Conservation (phyloP, 1,140 invertebrate genomes). For the Forficula auricularia region DNA sequence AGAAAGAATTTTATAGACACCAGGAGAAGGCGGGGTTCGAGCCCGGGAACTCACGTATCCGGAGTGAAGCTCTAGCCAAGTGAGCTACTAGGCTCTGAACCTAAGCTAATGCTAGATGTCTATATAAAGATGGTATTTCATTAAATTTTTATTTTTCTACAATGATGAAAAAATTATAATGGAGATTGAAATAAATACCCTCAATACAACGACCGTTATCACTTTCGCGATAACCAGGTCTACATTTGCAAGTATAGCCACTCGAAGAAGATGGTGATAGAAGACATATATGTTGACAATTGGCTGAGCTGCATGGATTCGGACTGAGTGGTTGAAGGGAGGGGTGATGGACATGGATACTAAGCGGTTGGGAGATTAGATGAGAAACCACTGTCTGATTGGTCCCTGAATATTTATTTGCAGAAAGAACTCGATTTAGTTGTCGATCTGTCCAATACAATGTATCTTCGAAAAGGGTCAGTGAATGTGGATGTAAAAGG, state of each 20-base stretch:
- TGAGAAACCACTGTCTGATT: slow-evolving; percentile 89
- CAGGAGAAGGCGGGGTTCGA: no score
- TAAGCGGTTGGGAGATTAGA: slow-evolving; percentile 81
- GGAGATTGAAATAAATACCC: slow-evolving; percentile 23
- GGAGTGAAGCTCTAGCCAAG: no score
- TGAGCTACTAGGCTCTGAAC: no score
- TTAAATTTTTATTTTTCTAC: no score
- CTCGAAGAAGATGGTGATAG: slow-evolving; percentile 46
- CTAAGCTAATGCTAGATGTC: no score
- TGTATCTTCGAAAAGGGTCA: slow-evolving; percentile 82
- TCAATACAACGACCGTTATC: slow-evolving; percentile 57
- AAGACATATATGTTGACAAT: slow-evolving; percentile 83
- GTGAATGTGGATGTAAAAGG: slow-evolving; percentile 82
- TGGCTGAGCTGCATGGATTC: slow-evolving; percentile 64
- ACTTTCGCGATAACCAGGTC: slow-evolving; percentile 60
- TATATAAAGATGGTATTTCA: no score
- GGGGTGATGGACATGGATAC: slow-evolving; percentile 85
- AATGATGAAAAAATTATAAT: no score
- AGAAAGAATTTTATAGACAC: no score
- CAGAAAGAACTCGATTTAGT: slow-evolving; percentile 69
- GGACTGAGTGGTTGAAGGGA: slow-evolving; percentile 69
- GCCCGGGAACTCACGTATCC: no score
- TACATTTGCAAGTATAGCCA: slow-evolving; percentile 82
- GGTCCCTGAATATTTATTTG: slow-evolving; percentile 75
- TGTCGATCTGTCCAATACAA: slow-evolving; percentile 95